A percentile compares a stretch with the other conserved stretches of the same genome.
phyloP scores from a whole-genome alignment of 2,113 vertebrate genomes.

The Pelvicachromis taeniatus region DNA sequence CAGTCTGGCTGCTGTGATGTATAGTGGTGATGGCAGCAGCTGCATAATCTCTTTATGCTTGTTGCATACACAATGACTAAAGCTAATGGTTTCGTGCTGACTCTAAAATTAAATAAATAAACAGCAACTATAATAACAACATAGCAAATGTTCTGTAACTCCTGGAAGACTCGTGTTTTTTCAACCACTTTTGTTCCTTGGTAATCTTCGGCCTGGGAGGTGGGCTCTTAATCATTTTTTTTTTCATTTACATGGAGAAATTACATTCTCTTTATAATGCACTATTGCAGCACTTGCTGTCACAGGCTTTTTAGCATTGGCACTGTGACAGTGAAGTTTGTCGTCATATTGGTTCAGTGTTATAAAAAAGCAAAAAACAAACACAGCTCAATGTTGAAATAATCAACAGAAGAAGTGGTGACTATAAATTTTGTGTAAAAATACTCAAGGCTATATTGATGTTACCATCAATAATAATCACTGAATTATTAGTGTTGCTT shows the following conservation, averaged over 20 bases:
- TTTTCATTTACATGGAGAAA: neutral
- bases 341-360: neutral
- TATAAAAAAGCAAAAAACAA: neutral
- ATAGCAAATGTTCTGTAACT: neutral
- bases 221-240: neutral
- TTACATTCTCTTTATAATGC: neutral
- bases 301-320: neutral
- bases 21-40: neutral
- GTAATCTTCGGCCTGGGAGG: neutral
- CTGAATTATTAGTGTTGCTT: neutral
- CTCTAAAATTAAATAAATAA: neutral
- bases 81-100: neutral
- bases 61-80: neutral
- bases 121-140: neutral
- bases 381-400: neutral
- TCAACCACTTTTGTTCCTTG: neutral
- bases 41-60: neutral
- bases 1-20: neutral
- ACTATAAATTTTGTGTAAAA: neutral
- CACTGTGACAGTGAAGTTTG: neutral
- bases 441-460: neutral
- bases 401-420: neutral
- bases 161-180: neutral
- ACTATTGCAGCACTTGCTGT: neutral
- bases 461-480: neutral